These are phyloP conservation scores for Diplodus sargus DNA, from an alignment of 2,797 vertebrate species.

Conservation along the genomic window DNA sequence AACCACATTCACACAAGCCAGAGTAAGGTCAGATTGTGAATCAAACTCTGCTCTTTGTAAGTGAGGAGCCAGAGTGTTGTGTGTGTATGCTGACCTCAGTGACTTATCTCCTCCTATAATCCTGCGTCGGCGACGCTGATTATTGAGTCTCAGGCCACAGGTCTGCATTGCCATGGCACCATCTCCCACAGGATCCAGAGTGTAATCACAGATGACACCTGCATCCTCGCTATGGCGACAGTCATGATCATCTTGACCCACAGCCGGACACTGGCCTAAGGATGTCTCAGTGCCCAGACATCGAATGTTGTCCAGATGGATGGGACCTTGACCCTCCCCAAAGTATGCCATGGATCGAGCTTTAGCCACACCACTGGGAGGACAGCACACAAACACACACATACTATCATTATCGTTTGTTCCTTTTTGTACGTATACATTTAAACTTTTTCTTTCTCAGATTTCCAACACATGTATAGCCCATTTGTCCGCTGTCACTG, in stretches of 20 bases:
- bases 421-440: background rate
- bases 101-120: constrained; percentile 92
- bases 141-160: constrained; percentile 79
- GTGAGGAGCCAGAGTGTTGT: background rate
- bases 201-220: constrained; percentile 90
- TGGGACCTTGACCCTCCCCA: constrained; percentile 86
- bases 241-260: constrained; percentile 77
- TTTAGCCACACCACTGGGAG: constrained; percentile 87
- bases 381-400: constrained; percentile 30
- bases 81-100: constrained; percentile 79
- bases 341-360: constrained; percentile 90
- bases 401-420: background rate
- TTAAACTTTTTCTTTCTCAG: background rate
- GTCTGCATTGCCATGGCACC: constrained; percentile 50
- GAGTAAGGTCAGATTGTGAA: background rate
- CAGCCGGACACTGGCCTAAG: constrained; percentile 82
- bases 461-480: background rate
- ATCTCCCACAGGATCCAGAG: constrained; percentile 77
- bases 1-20: constrained; percentile 22
- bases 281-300: constrained; percentile 85
- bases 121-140: constrained; percentile 85
- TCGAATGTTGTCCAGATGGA: constrained; percentile 87
- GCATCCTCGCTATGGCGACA: constrained; percentile 90
- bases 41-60: background rate
- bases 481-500: background rate